phyloP scores from a whole-genome alignment of 2,113 vertebrate species.

The Ceratotherium simum region DNA sequence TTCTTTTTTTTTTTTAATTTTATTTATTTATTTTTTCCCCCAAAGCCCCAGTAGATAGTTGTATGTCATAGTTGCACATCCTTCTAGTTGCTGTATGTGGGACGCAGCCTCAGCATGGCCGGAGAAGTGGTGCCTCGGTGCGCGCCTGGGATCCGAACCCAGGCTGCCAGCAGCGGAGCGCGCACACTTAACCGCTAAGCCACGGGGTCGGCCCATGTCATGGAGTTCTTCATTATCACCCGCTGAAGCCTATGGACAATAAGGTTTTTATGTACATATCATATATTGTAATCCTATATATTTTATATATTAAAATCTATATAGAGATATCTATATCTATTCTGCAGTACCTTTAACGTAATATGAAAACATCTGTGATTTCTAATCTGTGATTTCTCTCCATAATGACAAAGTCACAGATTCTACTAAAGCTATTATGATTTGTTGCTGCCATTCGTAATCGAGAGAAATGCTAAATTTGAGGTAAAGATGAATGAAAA shows the following conservation, averaged over 20 bases:
- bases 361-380: not conserved
- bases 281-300: not conserved
- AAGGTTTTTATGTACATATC: not conserved
- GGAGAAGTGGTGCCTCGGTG: too few relatives aligned
- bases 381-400: constrained; percentile 10
- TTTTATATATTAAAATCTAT: not conserved
- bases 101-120: too few relatives aligned
- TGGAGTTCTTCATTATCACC: not conserved
- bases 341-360: not conserved
- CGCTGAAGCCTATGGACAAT: not conserved
- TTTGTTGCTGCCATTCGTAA: not conserved
- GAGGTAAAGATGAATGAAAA: not conserved
- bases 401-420: not conserved
- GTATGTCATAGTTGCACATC: too few relatives aligned
- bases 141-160: too few relatives aligned
- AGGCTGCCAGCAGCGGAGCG: too few relatives aligned
- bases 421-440: not conserved
- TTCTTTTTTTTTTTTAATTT: not conserved
- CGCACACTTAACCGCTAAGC: too few relatives aligned
- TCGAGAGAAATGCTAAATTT: not conserved
- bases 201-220: not conserved
- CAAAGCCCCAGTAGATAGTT: too few relatives aligned
- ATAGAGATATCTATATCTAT: not conserved
- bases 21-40: too few relatives aligned
- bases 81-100: too few relatives aligned